Evolutionary conservation across 2,797 vertebrate genomes (phyloP).

Genomic region (Selene dorsalis): DNA sequence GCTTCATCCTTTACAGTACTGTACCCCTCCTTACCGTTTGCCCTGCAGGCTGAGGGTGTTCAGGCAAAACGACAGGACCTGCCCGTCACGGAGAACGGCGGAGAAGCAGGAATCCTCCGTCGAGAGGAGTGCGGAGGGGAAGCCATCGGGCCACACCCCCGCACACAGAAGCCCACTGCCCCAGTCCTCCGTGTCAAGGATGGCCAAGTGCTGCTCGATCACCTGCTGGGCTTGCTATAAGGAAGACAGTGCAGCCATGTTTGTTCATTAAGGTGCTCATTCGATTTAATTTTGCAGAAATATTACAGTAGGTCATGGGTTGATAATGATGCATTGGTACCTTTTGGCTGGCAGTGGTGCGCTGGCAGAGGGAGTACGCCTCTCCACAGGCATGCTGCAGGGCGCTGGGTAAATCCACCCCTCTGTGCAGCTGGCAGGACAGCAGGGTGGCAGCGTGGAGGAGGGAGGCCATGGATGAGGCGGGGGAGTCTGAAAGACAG

Average conservation of each 20-base stretch:
- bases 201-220: constrained; percentile 86
- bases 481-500: constrained; percentile 85
- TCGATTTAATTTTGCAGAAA: background rate
- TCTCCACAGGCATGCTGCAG: constrained; percentile 91
- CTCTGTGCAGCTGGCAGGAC: constrained; percentile 90
- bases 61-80: constrained; percentile 91
- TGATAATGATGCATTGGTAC: constrained; percentile 70
- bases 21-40: constrained; percentile 83
- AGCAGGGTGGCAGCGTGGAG: constrained; percentile 89
- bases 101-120: constrained; percentile 94
- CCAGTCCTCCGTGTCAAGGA: constrained; percentile 84
- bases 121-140: constrained; percentile 89
- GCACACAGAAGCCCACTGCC: constrained; percentile 87
- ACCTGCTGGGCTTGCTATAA: constrained; percentile 87
- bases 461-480: constrained; percentile 88
- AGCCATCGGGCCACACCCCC: constrained; percentile 93
- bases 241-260: background rate
- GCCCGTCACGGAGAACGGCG: constrained; percentile 89
- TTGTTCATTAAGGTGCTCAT: background rate
- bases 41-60: constrained; percentile 90
- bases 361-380: constrained; percentile 89
- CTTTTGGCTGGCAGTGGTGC: constrained; percentile 86
- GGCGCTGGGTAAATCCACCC: constrained; percentile 88
- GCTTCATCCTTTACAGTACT: too few species aligned
- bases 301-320: background rate